These are phyloP conservation scores for Tichodroma muraria DNA, from an alignment of 2,113 vertebrate genomes.

Conservation along the genomic window DNA sequence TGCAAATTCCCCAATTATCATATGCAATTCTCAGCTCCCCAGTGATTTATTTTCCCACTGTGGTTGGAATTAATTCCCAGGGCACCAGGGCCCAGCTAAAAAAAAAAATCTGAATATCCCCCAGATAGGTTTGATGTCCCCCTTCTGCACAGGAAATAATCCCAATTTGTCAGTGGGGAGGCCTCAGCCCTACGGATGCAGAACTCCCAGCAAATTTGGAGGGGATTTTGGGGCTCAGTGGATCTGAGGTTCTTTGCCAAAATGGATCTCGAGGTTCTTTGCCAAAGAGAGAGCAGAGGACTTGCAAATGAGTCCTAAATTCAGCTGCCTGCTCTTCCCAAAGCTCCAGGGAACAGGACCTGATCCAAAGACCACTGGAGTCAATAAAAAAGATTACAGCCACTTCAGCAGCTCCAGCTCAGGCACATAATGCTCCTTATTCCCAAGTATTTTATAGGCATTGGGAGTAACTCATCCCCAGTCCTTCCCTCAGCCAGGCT, in stretches of 20 bases:
- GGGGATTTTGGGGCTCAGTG: background rate
- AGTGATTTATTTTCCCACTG: background rate
- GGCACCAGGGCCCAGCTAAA: background rate
- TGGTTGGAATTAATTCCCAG: background rate
- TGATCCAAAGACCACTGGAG: background rate
- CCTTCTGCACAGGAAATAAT: background rate
- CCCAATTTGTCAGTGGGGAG: background rate
- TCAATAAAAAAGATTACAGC: background rate
- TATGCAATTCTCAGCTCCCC: background rate
- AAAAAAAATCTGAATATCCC: background rate
- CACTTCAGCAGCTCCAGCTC: background rate
- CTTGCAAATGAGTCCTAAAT: slow-evolving; percentile 21
- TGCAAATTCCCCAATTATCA: slow-evolving; percentile 34
- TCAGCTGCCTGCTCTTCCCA: background rate
- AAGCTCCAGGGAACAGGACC: background rate
- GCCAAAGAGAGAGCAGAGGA: background rate
- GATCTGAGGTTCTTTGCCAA: too few relatives aligned
- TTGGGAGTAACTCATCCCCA: background rate
- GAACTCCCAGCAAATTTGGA: background rate
- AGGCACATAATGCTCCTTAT: background rate
- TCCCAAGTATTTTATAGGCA: background rate
- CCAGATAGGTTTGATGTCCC: background rate
- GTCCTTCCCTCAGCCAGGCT: background rate
- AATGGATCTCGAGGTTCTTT: background rate
- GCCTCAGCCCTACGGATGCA: background rate